phyloP scores from a whole-genome alignment of 1,140 invertebrate genomes.

The Macrobrachium rosenbergii region DNA sequence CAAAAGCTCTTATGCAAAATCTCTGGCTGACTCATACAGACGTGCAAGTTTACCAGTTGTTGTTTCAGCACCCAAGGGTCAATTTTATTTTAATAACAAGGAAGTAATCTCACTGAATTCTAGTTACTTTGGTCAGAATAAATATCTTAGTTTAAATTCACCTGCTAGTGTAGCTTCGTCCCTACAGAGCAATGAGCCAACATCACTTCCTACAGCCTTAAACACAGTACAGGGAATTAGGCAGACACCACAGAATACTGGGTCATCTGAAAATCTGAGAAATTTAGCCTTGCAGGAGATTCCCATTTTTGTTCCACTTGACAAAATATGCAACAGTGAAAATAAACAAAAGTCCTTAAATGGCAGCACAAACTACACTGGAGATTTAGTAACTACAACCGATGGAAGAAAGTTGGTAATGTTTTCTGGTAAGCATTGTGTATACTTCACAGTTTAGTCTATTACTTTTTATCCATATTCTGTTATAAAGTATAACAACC shows the following conservation, averaged over 20 bases:
- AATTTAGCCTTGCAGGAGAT: no score
- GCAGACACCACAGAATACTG: no score
- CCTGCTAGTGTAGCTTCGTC: not conserved
- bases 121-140: slow-evolving; percentile 21
- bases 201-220: slow-evolving; percentile 30
- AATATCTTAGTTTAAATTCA: slow-evolving; percentile 36
- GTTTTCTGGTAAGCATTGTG: slow-evolving; percentile 45
- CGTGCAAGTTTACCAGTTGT: slow-evolving; percentile 47
- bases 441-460: not conserved
- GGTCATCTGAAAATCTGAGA: no score
- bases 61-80: slow-evolving; percentile 38
- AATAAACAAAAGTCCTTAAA: no score
- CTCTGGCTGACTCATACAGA: slow-evolving; percentile 52
- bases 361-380: not conserved
- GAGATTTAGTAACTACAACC: slow-evolving; percentile 29
- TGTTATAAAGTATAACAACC: not conserved
- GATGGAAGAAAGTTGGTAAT: slow-evolving; percentile 50
- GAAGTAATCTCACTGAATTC: slow-evolving; percentile 49
- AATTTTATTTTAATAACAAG: slow-evolving; percentile 49
- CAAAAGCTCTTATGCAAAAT: slow-evolving; percentile 57
- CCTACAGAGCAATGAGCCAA: not conserved
- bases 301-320: no score
- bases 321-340: no score
- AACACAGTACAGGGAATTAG: not conserved
- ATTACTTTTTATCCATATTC: not conserved